Percentiles rank a stretch among this genome's conserved stretches.
Conservation (phyloP, 2,888 invertebrate species). For the Drosophila histrio region DNA sequence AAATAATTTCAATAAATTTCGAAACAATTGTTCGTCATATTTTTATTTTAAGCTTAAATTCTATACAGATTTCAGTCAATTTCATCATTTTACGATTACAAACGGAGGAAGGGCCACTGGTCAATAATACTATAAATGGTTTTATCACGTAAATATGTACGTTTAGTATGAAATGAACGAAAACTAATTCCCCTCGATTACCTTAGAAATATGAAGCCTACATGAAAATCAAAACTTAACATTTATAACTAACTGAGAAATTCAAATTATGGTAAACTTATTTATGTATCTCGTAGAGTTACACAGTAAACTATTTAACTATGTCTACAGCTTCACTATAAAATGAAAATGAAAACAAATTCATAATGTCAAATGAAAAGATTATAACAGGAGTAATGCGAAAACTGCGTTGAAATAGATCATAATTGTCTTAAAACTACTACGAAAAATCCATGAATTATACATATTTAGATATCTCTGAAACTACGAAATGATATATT, state of each 20-base stretch:
- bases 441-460: no score
- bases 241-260: neutral
- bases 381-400: no score
- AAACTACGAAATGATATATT: no score
- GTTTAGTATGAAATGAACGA: neutral
- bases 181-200: neutral
- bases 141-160: neutral
- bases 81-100: slow-evolving; percentile 36
- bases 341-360: no score
- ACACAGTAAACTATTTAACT: no score
- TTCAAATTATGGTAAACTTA: neutral
- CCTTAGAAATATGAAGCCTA: neutral
- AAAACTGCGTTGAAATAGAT: no score
- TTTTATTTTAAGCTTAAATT: slow-evolving; percentile 71
- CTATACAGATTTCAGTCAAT: slow-evolving; percentile 61
- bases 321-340: no score
- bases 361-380: no score
- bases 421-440: no score
- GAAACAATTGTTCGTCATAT: slow-evolving; percentile 66
- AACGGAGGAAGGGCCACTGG: slow-evolving; percentile 46
- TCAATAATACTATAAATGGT: neutral
- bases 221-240: neutral
- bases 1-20: slow-evolving; percentile 61
- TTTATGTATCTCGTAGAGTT: no score
- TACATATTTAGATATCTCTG: no score